Percentiles rank a stretch among this genome's conserved stretches.
Evolutionary conservation across 2,888 invertebrate genomes (phyloP).

Genomic region (Petrophora chlorosata): DNA sequence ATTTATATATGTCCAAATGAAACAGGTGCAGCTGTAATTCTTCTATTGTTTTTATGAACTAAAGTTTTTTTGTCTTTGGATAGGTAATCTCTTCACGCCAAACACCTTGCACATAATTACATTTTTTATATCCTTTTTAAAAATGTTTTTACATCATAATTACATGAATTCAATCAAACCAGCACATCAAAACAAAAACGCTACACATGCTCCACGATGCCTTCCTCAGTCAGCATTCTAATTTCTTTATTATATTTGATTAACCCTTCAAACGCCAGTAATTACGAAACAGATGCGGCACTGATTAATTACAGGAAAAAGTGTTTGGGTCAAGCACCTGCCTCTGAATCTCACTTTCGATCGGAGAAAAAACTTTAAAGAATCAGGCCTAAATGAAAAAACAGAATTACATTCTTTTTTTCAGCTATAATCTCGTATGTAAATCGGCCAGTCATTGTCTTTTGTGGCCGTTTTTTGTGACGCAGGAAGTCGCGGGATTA

Average conservation of each 20-base stretch:
- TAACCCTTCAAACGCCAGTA: slow-evolving; percentile 76
- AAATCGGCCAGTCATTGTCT: slow-evolving; percentile 78
- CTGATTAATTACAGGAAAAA: slow-evolving; percentile 81
- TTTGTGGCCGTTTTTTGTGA: slow-evolving; percentile 52
- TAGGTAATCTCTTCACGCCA: too few species aligned
- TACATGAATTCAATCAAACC: slow-evolving; percentile 10
- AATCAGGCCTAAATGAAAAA: slow-evolving; percentile 25
- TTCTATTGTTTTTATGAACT: too few species aligned
- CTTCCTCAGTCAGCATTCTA: slow-evolving; percentile 63
- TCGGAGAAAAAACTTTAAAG: slow-evolving; percentile 43
- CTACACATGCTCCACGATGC: slow-evolving; percentile 67
- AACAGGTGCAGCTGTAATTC: too few species aligned
- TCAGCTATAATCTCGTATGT: slow-evolving; percentile 70
- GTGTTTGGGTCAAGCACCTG: slow-evolving; percentile 68
- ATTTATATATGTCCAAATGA: neutral
- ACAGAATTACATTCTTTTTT: slow-evolving; percentile 47
- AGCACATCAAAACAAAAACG: slow-evolving; percentile 20
- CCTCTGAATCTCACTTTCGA: slow-evolving; percentile 74
- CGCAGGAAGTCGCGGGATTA: slow-evolving; percentile 66
- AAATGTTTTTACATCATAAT: slow-evolving; percentile 8
- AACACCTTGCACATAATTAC: neutral
- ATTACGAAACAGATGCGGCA: slow-evolving; percentile 77
- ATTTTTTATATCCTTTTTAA: neutral
- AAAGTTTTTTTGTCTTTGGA: too few species aligned
- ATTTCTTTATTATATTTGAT: slow-evolving; percentile 83